Evolutionary conservation across 2,888 invertebrate genomes (phyloP).

Genomic region (Baccha elongata): DNA sequence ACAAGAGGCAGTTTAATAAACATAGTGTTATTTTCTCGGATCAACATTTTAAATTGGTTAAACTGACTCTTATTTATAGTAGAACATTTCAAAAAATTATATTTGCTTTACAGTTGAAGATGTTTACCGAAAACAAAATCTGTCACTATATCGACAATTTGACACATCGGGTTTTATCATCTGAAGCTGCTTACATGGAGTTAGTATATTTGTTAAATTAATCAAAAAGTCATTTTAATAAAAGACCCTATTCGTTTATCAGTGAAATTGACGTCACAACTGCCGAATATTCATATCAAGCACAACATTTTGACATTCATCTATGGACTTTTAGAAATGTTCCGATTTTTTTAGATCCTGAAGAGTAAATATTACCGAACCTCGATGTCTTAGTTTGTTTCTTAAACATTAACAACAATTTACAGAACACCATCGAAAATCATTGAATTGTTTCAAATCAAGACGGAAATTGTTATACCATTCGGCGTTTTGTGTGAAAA

Average conservation of each 20-base stretch:
- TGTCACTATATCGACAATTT: slow-evolving; percentile 76
- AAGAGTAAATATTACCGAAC: slow-evolving; percentile 74
- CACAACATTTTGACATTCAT: slow-evolving; percentile 76
- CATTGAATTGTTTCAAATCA: slow-evolving; percentile 73
- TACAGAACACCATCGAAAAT: slow-evolving; percentile 75
- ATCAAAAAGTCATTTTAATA: not conserved
- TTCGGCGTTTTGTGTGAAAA: slow-evolving; percentile 76
- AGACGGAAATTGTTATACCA: slow-evolving; percentile 76
- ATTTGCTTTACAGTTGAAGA: slow-evolving; percentile 32
- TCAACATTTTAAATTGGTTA: too few species aligned
- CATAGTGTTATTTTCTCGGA: too few species aligned
- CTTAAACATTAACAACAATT: too few species aligned
- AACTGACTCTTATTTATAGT: too few species aligned
- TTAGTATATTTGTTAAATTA: slow-evolving; percentile 59
- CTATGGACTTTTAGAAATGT: slow-evolving; percentile 79
- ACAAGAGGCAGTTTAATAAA: too few species aligned
- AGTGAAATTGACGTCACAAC: slow-evolving; percentile 76
- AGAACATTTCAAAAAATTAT: too few species aligned
- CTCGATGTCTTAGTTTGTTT: not conserved
- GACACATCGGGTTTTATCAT: slow-evolving; percentile 77
- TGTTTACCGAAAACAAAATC: slow-evolving; percentile 75
- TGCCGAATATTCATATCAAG: slow-evolving; percentile 75
- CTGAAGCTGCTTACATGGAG: slow-evolving; percentile 78
- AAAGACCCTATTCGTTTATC: not conserved
- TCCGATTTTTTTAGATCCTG: slow-evolving; percentile 76